Percentiles rank a stretch among this genome's conserved stretches.
phyloP scores from a whole-genome alignment of 2,888 invertebrate genomes.

The Hydriomena furcata region DNA sequence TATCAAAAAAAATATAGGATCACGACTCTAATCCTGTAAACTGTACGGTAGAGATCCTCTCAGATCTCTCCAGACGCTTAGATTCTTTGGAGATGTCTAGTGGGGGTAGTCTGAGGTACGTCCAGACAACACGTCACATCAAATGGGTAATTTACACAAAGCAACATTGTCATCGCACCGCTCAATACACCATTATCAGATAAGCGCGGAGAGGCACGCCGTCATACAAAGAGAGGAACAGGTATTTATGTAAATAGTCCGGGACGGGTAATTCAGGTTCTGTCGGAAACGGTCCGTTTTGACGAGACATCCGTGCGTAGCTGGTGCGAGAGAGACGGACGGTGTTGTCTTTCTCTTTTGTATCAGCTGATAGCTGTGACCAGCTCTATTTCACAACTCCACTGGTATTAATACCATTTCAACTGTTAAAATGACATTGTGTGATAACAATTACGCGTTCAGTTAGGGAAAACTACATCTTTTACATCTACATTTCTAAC shows the following conservation, averaged over 20 bases:
- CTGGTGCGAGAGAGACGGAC: slow-evolving; percentile 29
- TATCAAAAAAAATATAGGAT: too few species aligned
- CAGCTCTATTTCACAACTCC: not conserved
- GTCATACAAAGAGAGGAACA: slow-evolving; percentile 24
- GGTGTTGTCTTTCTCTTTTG: slow-evolving; percentile 23
- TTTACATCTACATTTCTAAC: too few species aligned
- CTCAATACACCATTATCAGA: slow-evolving; percentile 9
- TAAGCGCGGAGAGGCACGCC: slow-evolving; percentile 6
- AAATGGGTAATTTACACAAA: not conserved
- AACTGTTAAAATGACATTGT: too few species aligned
- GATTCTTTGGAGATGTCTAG: too few species aligned
- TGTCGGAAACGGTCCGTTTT: slow-evolving; percentile 50
- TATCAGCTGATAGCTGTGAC: slow-evolving; percentile 48
- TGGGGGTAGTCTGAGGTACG: too few species aligned
- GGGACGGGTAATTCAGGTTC: slow-evolving; percentile 47
- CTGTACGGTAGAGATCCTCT: too few species aligned
- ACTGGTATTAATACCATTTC: too few species aligned
- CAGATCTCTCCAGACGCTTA: too few species aligned
- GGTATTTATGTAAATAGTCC: slow-evolving; percentile 38
- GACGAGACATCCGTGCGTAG: slow-evolving; percentile 46
- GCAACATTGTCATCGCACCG: not conserved
- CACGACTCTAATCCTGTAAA: too few species aligned
- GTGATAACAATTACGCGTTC: too few species aligned
- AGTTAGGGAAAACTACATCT: too few species aligned
- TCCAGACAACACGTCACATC: too few species aligned